A percentile compares a stretch with the other conserved stretches of the same genome.
Conservation (phyloP, 2,113 vertebrate genomes). For the Alethe castanea region DNA sequence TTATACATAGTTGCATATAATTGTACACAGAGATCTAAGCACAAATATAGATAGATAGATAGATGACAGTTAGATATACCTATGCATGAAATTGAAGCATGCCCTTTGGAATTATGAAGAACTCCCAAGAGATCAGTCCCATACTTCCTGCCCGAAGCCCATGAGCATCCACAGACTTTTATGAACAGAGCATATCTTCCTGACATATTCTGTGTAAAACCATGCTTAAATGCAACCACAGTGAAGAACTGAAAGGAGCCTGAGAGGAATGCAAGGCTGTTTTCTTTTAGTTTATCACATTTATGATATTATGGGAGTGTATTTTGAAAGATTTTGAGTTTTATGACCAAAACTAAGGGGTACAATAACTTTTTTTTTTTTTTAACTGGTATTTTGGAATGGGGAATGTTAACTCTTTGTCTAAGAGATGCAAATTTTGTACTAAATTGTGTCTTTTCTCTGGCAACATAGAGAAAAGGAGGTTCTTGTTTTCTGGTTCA, state of each 20-base stretch:
- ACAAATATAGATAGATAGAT: background rate
- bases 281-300: background rate
- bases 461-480: background rate
- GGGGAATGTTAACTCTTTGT: background rate
- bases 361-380: background rate
- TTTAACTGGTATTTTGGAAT: background rate
- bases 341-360: background rate
- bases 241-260: background rate
- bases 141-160: background rate
- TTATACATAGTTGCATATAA: background rate
- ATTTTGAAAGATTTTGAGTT: background rate
- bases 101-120: background rate
- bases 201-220: background rate
- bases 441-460: background rate
- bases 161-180: background rate
- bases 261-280: background rate
- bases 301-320: background rate
- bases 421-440: background rate
- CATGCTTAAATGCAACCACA: background rate
- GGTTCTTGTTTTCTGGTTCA: background rate
- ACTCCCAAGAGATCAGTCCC: background rate
- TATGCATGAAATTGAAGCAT: background rate
- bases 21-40: background rate
- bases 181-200: background rate
- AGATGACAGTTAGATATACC: background rate